Evolutionary conservation across 2,797 vertebrate species (phyloP).

Genomic region (Alauda arvensis): DNA sequence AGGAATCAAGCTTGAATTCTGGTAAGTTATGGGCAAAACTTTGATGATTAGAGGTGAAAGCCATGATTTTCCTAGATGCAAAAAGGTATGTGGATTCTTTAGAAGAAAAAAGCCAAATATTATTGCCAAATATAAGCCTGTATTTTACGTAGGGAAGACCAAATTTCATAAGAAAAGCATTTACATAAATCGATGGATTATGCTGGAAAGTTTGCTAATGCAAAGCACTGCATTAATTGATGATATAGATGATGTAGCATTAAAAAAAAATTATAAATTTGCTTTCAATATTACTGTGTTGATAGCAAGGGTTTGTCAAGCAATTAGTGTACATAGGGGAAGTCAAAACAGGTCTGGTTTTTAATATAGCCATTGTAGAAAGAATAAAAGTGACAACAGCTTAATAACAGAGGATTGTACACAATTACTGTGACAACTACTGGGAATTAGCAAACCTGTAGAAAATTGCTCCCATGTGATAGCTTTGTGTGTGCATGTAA

Average conservation of each 20-base stretch:
- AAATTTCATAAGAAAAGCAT: neutral
- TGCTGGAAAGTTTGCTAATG: neutral
- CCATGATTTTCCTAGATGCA: neutral
- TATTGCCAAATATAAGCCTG: neutral
- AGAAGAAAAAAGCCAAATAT: neutral
- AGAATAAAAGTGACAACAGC: neutral
- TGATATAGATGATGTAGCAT: neutral
- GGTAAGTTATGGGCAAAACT: neutral
- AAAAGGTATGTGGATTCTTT: neutral
- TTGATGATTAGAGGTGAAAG: neutral
- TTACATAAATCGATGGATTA: neutral
- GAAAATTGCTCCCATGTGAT: neutral
- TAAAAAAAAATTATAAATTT: neutral
- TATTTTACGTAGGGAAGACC: neutral
- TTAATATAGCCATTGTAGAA: neutral
- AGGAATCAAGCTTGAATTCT: neutral
- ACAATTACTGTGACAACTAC: neutral
- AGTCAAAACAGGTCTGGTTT: neutral
- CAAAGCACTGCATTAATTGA: neutral
- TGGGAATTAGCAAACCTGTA: neutral
- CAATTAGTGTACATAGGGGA: neutral
- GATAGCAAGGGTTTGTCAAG: neutral
- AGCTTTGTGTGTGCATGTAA: neutral
- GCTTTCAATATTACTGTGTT: neutral
- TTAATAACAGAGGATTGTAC: neutral